Evolutionary conservation across 2,797 vertebrate genomes (phyloP), one percentile per base, ranked within the genome.

Genomic region (Micropoecilia bifurca): DNA sequence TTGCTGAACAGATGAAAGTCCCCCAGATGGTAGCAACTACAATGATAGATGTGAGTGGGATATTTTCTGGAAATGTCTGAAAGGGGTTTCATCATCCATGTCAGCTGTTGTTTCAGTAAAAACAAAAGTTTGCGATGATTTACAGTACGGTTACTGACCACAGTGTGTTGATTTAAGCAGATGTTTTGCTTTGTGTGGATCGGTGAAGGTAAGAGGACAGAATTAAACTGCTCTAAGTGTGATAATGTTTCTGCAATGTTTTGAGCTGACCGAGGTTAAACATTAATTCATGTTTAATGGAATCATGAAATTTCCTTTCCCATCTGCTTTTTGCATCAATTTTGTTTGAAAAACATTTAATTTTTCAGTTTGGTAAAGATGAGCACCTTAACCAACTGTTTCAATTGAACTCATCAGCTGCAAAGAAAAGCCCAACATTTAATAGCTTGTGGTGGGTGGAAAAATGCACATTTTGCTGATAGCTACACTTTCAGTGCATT

Each of bases 1-100:
- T 66, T 55, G 57, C 22, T 47, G 22, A 79, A 81, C 73, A 86
- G 88, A 91, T 84, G 45, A 85, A 90, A 91, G 81, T 80, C 75
- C 88, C 87, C 89, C 90, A 90, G 83, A 91, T 92, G 92, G 88
- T 63, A 45, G 66, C 16, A 61, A 63, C 28, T 28, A 75, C 59
- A 80, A 83, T 85, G 86, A 89, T 89, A 7, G 43, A 86, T 82
- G 83, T 75, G 78, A 71, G 30, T 16, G 76, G 72, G 46, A 76
- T 77, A 61, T 63, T 66, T 55, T 80, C 55, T 72, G 75, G 73
- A 87, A 68, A 87, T 83, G 63, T 59, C 53, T 76, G 73, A 36
- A 46, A 36, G 22, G 47, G 36, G n/a, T 80, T 75, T 79, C 61
- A 73, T 76, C 53, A 73, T 36, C 25, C 72, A 33, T 63, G 71